phyloP scores from a whole-genome alignment of 1,140 invertebrate genomes.

The Thalassaphorura encarpata region DNA sequence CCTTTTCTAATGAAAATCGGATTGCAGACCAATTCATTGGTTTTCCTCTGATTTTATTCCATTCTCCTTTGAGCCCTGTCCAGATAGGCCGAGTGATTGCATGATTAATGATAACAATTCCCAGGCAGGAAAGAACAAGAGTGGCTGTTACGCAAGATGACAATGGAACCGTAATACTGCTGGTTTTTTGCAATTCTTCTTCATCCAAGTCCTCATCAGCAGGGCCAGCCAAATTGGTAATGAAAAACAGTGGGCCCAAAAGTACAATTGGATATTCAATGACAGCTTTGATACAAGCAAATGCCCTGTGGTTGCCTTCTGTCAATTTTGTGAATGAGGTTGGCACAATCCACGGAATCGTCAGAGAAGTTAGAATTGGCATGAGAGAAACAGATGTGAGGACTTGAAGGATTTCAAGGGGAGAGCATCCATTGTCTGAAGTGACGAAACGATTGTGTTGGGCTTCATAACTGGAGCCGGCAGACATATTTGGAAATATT shows the following conservation, averaged over 20 bases:
- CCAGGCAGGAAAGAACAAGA: conserved; percentile 3
- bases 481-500: no score
- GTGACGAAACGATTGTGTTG: conserved; percentile 22
- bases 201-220: background rate
- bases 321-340: conserved; percentile 1
- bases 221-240: conserved; percentile 18
- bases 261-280: conserved; percentile 25
- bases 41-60: conserved; percentile 12
- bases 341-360: conserved; percentile 27
- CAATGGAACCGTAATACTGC: background rate
- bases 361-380: conserved; percentile 15
- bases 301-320: background rate
- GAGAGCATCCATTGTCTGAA: conserved; percentile 21
- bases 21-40: conserved; percentile 3
- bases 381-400: conserved; percentile 18
- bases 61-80: conserved; percentile 5
- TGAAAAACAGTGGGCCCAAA: conserved; percentile 8
- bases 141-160: background rate
- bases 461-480: background rate
- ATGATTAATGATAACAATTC: conserved; percentile 23
- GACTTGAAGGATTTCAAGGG: conserved; percentile 18
- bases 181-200: no score
- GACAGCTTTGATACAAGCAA: conserved; percentile 10
- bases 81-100: conserved; percentile 17
- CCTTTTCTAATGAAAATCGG: background rate